phyloP scores from a whole-genome alignment of 2,888 invertebrate genomes.

The Drosophila subsilvestris region DNA sequence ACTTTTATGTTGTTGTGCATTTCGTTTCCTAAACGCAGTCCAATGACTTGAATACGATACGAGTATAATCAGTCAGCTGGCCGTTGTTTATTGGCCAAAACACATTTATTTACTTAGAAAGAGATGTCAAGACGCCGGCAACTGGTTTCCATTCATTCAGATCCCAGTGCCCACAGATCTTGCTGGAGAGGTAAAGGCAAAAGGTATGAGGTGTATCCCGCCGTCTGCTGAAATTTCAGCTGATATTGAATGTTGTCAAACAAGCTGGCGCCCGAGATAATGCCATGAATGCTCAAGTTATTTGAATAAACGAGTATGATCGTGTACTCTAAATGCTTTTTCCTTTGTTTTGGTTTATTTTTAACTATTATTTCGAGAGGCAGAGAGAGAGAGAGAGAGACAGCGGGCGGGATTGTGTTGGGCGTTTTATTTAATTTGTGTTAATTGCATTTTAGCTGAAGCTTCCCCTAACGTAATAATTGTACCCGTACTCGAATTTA shows the following conservation, averaged over 20 bases:
- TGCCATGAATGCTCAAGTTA: slow-evolving; percentile 11
- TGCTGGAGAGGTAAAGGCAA: not conserved
- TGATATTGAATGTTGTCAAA: slow-evolving; percentile 43
- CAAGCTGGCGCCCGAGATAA: slow-evolving; percentile 15
- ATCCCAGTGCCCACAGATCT: slow-evolving; percentile 13
- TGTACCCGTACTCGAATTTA: slow-evolving; percentile 17
- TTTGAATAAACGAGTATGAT: slow-evolving; percentile 1
- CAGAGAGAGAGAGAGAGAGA: slow-evolving; percentile 20
- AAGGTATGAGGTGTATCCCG: not conserved
- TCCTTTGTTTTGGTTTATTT: slow-evolving; percentile 45
- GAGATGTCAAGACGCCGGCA: slow-evolving; percentile 39
- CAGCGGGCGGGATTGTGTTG: slow-evolving; percentile 10
- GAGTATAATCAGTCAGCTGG: slow-evolving; percentile 38
- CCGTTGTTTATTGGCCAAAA: slow-evolving; percentile 25
- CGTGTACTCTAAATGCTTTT: slow-evolving; percentile 8
- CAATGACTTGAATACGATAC: slow-evolving; percentile 42
- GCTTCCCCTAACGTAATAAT: slow-evolving; percentile 33
- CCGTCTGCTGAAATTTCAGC: slow-evolving; percentile 19
- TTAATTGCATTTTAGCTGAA: slow-evolving; percentile 33
- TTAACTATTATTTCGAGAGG: slow-evolving; percentile 37
- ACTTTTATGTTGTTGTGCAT: slow-evolving; percentile 37
- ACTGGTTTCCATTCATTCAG: slow-evolving; percentile 34
- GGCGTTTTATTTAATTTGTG: slow-evolving; percentile 30
- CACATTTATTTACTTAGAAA: slow-evolving; percentile 31
- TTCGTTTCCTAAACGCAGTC: slow-evolving; percentile 49